Percentiles rank a stretch among this genome's conserved stretches.
phyloP scores from a whole-genome alignment of 2,113 vertebrate species.

The Elephantulus edwardii region DNA sequence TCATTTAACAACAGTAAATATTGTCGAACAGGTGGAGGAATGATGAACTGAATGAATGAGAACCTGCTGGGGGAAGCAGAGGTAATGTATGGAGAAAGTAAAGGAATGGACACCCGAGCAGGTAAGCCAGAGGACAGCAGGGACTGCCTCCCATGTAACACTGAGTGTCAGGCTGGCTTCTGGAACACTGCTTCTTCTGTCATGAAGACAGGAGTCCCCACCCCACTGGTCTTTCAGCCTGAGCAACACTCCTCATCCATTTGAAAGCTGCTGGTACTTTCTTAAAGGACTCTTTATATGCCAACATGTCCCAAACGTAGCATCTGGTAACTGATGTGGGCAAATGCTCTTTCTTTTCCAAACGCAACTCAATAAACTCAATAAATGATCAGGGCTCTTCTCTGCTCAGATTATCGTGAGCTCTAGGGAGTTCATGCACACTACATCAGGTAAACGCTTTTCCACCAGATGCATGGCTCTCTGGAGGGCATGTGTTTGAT shows the following conservation, averaged over 20 bases:
- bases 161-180: neutral
- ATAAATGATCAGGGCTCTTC: neutral
- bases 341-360: slow-evolving; percentile 49
- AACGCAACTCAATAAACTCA: slow-evolving; percentile 49
- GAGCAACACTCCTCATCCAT: neutral
- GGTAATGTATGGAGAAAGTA: neutral
- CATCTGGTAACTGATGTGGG: neutral
- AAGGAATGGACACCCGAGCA: neutral
- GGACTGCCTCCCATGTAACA: rapidly evolving
- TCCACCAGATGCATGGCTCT: neutral
- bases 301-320: neutral
- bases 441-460: neutral
- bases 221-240: neutral
- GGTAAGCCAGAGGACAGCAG: neutral
- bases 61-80: neutral
- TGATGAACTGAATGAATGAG: neutral
- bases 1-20: neutral
- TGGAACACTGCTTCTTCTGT: no score
- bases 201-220: neutral
- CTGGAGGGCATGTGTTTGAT: neutral
- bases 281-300: neutral
- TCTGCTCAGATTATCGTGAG: slow-evolving; percentile 35
- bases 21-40: neutral
- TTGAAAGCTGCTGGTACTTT: neutral
- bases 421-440: slow-evolving; percentile 37